These are phyloP conservation scores for Cacatua alba DNA, from an alignment of 2,113 vertebrate species.

Conservation along the genomic window DNA sequence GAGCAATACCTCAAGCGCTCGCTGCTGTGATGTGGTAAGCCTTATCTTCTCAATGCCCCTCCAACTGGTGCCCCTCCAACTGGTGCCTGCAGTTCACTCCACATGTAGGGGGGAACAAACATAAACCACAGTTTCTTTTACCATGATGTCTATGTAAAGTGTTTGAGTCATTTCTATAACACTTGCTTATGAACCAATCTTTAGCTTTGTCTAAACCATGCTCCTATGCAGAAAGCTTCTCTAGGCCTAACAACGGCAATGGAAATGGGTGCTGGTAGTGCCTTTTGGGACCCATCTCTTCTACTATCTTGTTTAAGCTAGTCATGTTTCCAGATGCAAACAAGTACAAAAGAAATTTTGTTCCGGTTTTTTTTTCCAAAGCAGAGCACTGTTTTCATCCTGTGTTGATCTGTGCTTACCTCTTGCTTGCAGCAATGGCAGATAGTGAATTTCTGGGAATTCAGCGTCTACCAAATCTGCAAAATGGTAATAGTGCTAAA, in stretches of 20 bases:
- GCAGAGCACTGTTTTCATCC: neutral
- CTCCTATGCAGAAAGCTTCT: neutral
- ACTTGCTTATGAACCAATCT: fast-evolving
- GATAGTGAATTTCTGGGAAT: neutral
- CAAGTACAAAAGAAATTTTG: neutral
- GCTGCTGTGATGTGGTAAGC: fast-evolving
- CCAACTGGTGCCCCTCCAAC: fast-evolving
- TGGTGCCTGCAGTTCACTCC: fast-evolving
- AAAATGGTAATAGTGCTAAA: fast-evolving
- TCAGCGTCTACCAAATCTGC: too few species aligned
- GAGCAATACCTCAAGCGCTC: neutral
- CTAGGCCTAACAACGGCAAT: neutral
- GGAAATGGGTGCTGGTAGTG: neutral
- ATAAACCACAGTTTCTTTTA: neutral
- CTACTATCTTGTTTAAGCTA: neutral
- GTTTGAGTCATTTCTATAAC: neutral
- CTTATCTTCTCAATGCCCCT: fast-evolving
- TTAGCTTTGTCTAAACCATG: neutral
- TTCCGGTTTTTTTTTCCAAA: neutral
- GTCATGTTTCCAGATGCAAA: neutral
- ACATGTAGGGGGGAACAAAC: fast-evolving
- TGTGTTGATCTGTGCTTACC: fast-evolving
- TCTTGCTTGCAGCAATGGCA: neutral
- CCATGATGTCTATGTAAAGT: fast-evolving
- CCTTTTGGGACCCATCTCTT: neutral